phyloP scores from a whole-genome alignment of 1,140 invertebrate genomes.

The Zelostemma sp. region DNA sequence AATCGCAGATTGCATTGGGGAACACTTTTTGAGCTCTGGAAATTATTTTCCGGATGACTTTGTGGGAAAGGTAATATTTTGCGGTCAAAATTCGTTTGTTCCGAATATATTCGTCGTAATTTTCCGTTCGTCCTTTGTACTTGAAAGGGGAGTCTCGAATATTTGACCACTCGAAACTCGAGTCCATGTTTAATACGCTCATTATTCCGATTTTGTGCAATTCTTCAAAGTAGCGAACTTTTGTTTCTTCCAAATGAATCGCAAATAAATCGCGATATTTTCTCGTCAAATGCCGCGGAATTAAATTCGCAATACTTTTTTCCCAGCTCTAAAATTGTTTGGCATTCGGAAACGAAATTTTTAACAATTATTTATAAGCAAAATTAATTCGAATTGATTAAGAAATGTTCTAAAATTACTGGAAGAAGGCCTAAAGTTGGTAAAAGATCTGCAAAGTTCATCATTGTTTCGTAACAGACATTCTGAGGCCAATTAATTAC shows the following conservation, averaged over 20 bases:
- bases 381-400: no score
- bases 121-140: constrained; percentile 72
- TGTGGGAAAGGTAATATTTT: constrained; percentile 74
- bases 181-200: constrained; percentile 65
- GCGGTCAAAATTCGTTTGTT: constrained; percentile 71
- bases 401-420: constrained; percentile 53
- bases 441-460: constrained; percentile 39
- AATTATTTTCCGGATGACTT: constrained; percentile 74
- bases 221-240: constrained; percentile 66
- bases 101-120: constrained; percentile 72
- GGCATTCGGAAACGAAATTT: no score
- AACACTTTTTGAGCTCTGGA: constrained; percentile 71
- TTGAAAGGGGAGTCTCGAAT: constrained; percentile 65
- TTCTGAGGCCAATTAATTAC: constrained; percentile 17
- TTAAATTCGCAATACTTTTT: constrained; percentile 65
- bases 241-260: constrained; percentile 67
- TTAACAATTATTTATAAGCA: no score
- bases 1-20: constrained; percentile 71
- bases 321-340: constrained; percentile 68
- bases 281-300: constrained; percentile 61
- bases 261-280: constrained; percentile 64
- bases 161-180: constrained; percentile 32
- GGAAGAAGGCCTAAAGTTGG: constrained; percentile 40
- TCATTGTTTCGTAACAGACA: constrained; percentile 48
- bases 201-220: constrained; percentile 69